Evolutionary conservation across 2,888 invertebrate genomes (phyloP).

Genomic region (Tiliacea aurago): DNA sequence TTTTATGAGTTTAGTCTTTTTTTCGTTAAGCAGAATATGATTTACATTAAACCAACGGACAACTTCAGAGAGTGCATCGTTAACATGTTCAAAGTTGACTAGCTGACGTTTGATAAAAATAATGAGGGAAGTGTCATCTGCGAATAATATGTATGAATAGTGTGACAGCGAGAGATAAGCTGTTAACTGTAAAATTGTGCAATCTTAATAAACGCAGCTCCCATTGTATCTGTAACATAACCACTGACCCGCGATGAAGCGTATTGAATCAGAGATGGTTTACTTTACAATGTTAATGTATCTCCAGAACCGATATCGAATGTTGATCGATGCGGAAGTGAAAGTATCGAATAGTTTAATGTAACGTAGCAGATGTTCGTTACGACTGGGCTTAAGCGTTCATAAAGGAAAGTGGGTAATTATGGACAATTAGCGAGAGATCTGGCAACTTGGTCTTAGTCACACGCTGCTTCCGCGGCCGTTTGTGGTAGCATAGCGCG

Average conservation of each 20-base stretch:
- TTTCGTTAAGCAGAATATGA: too few species aligned
- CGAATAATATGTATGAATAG: too few species aligned
- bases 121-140: too few species aligned
- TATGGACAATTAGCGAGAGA: conserved; percentile 8
- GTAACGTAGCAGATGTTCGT: conserved; percentile 36
- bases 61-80: too few species aligned
- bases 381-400: conserved; percentile 8
- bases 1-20: too few species aligned
- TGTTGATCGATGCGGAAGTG: conserved; percentile 34
- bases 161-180: not conserved
- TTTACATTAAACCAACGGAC: too few species aligned
- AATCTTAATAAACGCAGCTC: not conserved
- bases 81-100: too few species aligned
- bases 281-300: conserved; percentile 1
- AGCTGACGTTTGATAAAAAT: too few species aligned
- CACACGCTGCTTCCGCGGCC: not conserved
- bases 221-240: not conserved
- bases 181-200: not conserved
- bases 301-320: conserved; percentile 2
- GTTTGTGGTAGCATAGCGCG: not conserved
- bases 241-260: not conserved
- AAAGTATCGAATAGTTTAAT: conserved; percentile 26
- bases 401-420: conserved; percentile 30
- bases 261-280: not conserved
- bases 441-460: too few species aligned